Evolutionary conservation across 2,797 vertebrate genomes (phyloP).

Genomic region (Pipistrellus pygmaeus): DNA sequence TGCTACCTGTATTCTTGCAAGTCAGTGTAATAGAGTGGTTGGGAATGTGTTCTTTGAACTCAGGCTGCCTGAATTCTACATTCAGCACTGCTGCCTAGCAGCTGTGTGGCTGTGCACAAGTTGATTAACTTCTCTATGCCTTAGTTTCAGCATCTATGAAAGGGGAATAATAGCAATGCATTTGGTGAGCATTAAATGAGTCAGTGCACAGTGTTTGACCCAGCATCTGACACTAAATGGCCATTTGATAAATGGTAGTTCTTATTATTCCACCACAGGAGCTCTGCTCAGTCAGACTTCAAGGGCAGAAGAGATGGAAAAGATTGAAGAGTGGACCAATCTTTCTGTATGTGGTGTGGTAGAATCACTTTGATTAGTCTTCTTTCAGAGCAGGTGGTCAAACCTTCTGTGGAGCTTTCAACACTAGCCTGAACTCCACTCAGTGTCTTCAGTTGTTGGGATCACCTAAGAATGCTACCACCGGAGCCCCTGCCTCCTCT

Average conservation of each 20-base stretch:
- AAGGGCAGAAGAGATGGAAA: no score
- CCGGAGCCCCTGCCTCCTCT: no score
- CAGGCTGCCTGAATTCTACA: not conserved
- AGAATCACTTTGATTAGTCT: no score
- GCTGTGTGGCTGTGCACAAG: not conserved
- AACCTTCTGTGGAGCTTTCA: no score
- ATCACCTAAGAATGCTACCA: no score
- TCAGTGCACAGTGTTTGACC: not conserved
- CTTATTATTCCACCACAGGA: not conserved
- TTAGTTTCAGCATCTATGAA: slow-evolving; percentile 22
- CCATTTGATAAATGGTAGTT: not conserved
- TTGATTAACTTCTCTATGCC: not conserved
- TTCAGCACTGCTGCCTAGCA: not conserved
- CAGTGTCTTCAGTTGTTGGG: no score
- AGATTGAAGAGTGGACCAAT: no score
- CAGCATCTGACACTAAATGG: not conserved
- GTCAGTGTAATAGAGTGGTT: not conserved
- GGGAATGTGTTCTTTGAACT: not conserved
- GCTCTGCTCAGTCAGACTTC: not conserved
- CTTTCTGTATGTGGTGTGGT: no score
- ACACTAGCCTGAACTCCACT: no score
- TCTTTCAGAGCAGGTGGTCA: no score
- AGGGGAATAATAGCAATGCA: not conserved
- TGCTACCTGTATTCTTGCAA: not conserved
- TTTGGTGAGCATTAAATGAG: slow-evolving; percentile 52